Percentiles rank a stretch among this genome's conserved stretches.
Conservation (phyloP, 1,140 invertebrate species). For the Aphaenogaster floridana region DNA sequence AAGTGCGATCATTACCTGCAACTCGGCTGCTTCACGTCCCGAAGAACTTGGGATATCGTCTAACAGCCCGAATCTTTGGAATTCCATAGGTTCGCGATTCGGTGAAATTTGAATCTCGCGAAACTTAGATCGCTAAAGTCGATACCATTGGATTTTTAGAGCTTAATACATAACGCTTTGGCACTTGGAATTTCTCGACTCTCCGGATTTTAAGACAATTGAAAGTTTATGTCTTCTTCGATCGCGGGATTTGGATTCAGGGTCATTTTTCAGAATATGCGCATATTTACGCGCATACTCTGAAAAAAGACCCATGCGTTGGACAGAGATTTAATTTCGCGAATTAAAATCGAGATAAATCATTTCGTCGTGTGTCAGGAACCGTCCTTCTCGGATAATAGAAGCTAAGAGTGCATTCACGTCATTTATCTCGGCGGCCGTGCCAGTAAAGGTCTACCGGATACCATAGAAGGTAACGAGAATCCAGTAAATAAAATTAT, state of each 20-base stretch:
- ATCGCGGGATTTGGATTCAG: neutral
- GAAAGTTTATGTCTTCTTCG: neutral
- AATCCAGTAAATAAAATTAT: conserved; percentile 74
- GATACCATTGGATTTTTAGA: neutral
- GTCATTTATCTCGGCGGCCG: conserved; percentile 71
- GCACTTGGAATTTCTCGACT: neutral
- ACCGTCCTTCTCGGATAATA: conserved; percentile 69
- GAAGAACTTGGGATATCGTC: neutral
- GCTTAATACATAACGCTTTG: neutral
- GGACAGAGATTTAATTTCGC: conserved; percentile 53
- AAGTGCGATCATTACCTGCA: conserved; percentile 43
- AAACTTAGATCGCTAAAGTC: neutral
- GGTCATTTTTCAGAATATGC: neutral
- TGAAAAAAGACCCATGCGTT: conserved; percentile 6
- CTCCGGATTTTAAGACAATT: neutral
- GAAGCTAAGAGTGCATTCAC: conserved; percentile 68
- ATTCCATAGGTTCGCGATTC: neutral
- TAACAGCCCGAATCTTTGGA: neutral
- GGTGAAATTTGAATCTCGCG: neutral
- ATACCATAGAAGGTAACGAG: conserved; percentile 41
- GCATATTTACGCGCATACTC: neutral
- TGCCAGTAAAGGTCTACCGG: conserved; percentile 44
- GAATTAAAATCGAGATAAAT: conserved; percentile 73
- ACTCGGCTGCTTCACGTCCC: neutral
- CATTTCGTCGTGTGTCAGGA: conserved; percentile 51